A percentile compares a stretch with the other conserved stretches of the same genome.
These are phyloP conservation scores for Pseudopipra pipra DNA, from an alignment of 2,113 vertebrate species.

Conservation along the genomic window DNA sequence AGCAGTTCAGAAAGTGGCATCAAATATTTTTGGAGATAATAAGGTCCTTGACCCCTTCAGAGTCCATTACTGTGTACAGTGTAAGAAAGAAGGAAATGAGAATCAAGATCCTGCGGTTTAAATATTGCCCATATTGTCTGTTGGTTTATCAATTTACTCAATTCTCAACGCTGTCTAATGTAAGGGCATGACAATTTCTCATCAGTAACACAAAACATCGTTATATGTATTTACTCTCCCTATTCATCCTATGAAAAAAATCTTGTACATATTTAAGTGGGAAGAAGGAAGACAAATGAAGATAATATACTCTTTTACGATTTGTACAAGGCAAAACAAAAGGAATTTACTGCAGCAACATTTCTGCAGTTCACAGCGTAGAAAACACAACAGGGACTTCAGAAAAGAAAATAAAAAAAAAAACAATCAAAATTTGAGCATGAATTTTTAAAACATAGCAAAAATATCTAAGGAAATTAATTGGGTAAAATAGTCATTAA, in stretches of 20 bases:
- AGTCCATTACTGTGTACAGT: neutral
- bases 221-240: constrained; percentile 19
- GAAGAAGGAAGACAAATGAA: constrained; percentile 47
- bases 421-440: neutral
- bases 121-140: neutral
- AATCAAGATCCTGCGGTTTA: neutral
- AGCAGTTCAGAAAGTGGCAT: neutral
- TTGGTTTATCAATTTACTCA: neutral
- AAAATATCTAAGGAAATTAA: constrained; percentile 27
- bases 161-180: neutral
- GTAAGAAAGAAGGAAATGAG: neutral
- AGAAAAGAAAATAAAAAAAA: neutral
- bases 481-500: constrained; percentile 15
- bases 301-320: constrained; percentile 29
- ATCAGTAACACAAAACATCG: neutral
- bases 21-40: neutral
- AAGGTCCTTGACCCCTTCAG: neutral
- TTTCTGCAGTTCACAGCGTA: neutral
- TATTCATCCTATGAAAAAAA: constrained; percentile 1
- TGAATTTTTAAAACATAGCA: neutral
- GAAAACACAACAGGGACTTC: neutral
- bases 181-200: constrained; percentile 4
- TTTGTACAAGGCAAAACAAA: constrained; percentile 7
- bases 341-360: constrained; percentile 1
- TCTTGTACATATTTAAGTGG: constrained; percentile 23